Evolutionary conservation across 2,888 invertebrate genomes (phyloP).

Genomic region (Cancer borealis): DNA sequence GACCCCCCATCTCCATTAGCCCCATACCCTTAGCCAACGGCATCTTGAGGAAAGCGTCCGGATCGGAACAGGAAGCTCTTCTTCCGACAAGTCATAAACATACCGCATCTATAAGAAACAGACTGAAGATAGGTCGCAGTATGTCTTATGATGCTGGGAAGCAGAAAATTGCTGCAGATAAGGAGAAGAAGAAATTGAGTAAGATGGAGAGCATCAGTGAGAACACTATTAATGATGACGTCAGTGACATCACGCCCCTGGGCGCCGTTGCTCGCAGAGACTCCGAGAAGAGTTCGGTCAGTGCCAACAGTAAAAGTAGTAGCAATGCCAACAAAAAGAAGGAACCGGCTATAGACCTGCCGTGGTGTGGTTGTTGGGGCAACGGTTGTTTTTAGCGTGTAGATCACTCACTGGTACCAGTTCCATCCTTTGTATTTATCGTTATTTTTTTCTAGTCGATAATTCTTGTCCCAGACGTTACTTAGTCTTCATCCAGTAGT

Average conservation of each 20-base stretch:
- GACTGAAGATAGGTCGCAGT: constrained; percentile 75
- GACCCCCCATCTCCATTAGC: constrained; percentile 47
- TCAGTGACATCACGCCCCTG: constrained; percentile 76
- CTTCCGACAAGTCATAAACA: constrained; percentile 66
- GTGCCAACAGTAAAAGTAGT: constrained; percentile 83
- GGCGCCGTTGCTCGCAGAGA: constrained; percentile 77
- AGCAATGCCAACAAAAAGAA: constrained; percentile 76
- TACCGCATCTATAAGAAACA: constrained; percentile 72
- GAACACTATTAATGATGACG: constrained; percentile 75
- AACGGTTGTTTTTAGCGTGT: constrained; percentile 85
- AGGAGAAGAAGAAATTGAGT: constrained; percentile 69
- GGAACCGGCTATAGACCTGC: constrained; percentile 81
- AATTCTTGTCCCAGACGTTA: constrained; percentile 70
- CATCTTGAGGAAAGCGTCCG: constrained; percentile 74
- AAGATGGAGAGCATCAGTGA: constrained; percentile 77
- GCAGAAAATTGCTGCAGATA: constrained; percentile 69
- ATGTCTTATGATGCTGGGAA: constrained; percentile 74
- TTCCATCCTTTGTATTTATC: constrained; percentile 75
- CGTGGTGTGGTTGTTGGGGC: constrained; percentile 93
- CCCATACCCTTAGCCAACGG: constrained; percentile 73
- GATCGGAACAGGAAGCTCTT: constrained; percentile 76
- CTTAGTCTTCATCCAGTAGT: constrained; percentile 73
- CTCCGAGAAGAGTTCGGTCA: constrained; percentile 77
- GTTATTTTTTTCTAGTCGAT: constrained; percentile 72
- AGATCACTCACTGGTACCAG: constrained; percentile 71